These are phyloP conservation scores for Diaprepes abbreviatus DNA, from an alignment of 2,888 invertebrate genomes.

Conservation along the genomic window DNA sequence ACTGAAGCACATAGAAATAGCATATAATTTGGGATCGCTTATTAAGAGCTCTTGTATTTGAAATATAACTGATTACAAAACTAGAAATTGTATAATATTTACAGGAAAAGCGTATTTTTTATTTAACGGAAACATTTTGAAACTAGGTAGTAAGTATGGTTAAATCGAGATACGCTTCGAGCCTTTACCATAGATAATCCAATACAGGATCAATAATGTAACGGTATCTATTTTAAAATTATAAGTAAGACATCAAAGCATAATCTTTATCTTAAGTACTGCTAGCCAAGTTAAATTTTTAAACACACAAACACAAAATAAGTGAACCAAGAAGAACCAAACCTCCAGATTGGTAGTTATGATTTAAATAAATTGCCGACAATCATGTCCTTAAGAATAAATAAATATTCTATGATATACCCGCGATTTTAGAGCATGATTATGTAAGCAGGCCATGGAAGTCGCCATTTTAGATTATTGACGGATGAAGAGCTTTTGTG, in stretches of 20 bases:
- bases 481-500: constrained; percentile 49
- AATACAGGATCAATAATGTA: too few species aligned
- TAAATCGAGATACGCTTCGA: too few species aligned
- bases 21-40: too few species aligned
- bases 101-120: too few species aligned
- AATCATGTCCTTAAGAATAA: constrained; percentile 30
- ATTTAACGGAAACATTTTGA: too few species aligned
- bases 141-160: too few species aligned
- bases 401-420: constrained; percentile 27
- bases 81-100: too few species aligned
- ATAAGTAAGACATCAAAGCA: background rate
- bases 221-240: too few species aligned
- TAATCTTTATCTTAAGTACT: constrained; percentile 5
- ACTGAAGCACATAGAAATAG: too few species aligned
- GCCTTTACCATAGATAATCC: too few species aligned
- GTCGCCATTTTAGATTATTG: constrained; percentile 51
- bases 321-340: constrained; percentile 28
- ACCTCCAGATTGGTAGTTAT: constrained; percentile 18
- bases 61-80: too few species aligned
- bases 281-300: constrained; percentile 22
- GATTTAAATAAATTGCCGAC: constrained; percentile 27
- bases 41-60: too few species aligned
- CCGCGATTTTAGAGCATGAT: constrained; percentile 28
- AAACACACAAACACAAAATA: constrained; percentile 27
- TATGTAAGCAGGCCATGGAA: constrained; percentile 52